phyloP scores from a whole-genome alignment of 2,797 vertebrate genomes.

The Cyclopterus lumpus region DNA sequence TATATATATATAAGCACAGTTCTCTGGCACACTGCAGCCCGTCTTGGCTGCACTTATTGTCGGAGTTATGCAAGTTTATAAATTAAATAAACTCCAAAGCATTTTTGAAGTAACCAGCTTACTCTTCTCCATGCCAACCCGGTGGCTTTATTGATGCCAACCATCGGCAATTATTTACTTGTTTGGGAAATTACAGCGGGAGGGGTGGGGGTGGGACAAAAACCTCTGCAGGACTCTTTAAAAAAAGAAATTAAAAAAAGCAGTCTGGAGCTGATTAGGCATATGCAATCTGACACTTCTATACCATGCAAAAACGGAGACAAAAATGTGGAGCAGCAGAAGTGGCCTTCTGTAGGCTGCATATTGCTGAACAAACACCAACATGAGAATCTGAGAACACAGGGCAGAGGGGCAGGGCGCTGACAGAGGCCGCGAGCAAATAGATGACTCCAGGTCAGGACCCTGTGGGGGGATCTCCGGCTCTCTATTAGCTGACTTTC shows the following conservation, averaged over 20 bases:
- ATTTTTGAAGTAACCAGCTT: constrained; percentile 51
- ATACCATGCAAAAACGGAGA: constrained; percentile 10
- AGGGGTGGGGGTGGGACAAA: constrained; percentile 21
- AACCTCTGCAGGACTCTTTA: constrained; percentile 35
- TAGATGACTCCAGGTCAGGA: constrained; percentile 42
- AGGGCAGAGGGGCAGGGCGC: constrained; percentile 6
- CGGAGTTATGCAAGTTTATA: constrained; percentile 57
- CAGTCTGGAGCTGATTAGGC: constrained; percentile 44
- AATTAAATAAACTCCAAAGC: constrained; percentile 52
- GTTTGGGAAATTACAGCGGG: constrained; percentile 54
- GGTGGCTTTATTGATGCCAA: constrained; percentile 46
- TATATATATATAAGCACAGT: neutral
- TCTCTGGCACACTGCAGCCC: constrained; percentile 31
- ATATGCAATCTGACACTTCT: constrained; percentile 26
- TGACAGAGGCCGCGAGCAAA: constrained; percentile 42
- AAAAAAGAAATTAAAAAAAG: constrained; percentile 24
- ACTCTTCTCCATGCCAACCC: constrained; percentile 43
- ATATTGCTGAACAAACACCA: constrained; percentile 35
- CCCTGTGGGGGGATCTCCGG: constrained; percentile 26
- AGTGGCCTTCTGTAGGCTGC: constrained; percentile 24
- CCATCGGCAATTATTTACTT: constrained; percentile 61
- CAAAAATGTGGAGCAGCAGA: constrained; percentile 7
- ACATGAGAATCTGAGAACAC: constrained; percentile 37
- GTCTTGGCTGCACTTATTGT: constrained; percentile 45
- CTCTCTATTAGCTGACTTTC: constrained; percentile 5